Percentiles rank a stretch among this genome's conserved stretches.
These are phyloP conservation scores for Apodemia hepburni DNA, from an alignment of 2,888 invertebrate genomes.

Conservation along the genomic window DNA sequence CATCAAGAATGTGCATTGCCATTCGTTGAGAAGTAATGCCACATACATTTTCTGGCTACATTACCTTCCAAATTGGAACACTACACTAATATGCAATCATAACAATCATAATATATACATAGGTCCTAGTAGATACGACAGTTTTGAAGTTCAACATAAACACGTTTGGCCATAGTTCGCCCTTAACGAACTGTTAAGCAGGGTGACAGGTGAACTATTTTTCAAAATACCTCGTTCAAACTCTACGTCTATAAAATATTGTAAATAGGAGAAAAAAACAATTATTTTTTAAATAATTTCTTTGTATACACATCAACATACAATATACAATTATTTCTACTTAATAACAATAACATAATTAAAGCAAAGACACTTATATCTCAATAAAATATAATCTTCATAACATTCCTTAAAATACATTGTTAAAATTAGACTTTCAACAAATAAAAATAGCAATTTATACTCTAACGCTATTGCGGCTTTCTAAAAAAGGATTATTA, in stretches of 20 bases:
- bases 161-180: too few species aligned
- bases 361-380: conserved; percentile 18
- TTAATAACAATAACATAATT: conserved; percentile 32
- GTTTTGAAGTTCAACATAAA: too few species aligned
- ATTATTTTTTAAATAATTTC: conserved; percentile 39
- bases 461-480: neutral
- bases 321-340: conserved; percentile 42
- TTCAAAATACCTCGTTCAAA: too few species aligned
- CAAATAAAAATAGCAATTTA: neutral
- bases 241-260: neutral
- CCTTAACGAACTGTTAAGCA: too few species aligned
- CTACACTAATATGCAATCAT: too few species aligned
- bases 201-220: too few species aligned
- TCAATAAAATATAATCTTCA: conserved; percentile 23
- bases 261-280: conserved; percentile 41
- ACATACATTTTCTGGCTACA: too few species aligned
- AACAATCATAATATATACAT: too few species aligned
- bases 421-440: neutral
- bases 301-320: conserved; percentile 69
- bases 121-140: too few species aligned
- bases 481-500: neutral
- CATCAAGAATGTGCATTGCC: too few species aligned
- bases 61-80: too few species aligned
- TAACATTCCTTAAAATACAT: conserved; percentile 19
- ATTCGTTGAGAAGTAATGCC: too few species aligned